Conservation (phyloP, 2,113 vertebrate species). For the Urocynchramus pylzowi region DNA sequence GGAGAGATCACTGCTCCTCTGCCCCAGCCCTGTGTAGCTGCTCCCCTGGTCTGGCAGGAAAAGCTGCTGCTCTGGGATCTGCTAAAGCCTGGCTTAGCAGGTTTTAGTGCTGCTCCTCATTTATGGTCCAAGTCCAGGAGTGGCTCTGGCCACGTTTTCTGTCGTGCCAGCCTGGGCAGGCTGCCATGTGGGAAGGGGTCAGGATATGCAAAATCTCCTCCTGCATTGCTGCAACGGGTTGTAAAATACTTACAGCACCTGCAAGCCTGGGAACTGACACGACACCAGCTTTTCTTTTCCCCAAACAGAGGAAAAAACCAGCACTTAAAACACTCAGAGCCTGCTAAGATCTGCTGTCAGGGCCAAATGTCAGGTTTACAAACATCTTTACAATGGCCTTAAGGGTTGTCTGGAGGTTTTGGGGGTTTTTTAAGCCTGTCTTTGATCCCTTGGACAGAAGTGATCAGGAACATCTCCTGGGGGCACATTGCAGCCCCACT, state of each 20-base stretch:
- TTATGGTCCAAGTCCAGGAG: background rate
- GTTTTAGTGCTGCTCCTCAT: background rate
- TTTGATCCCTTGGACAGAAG: background rate
- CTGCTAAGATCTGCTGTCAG: background rate
- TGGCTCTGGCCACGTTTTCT: fast-evolving
- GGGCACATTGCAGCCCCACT: fast-evolving
- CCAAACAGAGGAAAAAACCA: background rate
- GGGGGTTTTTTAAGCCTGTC: background rate
- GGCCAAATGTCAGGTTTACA: background rate
- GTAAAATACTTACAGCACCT: background rate
- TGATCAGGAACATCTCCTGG: background rate
- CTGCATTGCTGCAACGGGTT: background rate
- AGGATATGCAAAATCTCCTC: background rate
- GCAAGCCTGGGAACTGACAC: background rate
- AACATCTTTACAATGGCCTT: background rate
- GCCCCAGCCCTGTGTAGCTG: background rate
- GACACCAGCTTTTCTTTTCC: background rate
- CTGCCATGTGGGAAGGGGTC: background rate
- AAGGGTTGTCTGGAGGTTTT: background rate
- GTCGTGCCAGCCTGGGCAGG: background rate
- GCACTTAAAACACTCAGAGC: background rate
- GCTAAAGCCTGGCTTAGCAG: background rate
- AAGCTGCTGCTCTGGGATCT: background rate
- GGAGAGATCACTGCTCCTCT: background rate
- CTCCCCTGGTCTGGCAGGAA: background rate